phyloP scores from a whole-genome alignment of 2,113 vertebrate genomes.

The Gorsachius goisagi region DNA sequence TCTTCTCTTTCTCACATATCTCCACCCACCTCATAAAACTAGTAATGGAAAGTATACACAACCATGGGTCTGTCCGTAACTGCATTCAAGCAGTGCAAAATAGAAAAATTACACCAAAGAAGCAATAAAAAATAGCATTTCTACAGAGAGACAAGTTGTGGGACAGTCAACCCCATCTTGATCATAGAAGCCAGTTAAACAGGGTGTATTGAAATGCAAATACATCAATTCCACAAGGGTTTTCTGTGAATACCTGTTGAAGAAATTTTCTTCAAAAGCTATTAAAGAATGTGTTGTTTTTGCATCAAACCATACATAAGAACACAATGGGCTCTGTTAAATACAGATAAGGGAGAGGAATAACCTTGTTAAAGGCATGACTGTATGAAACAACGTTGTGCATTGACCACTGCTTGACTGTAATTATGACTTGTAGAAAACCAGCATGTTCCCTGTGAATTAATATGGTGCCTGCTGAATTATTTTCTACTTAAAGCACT shows the following conservation, averaged over 20 bases:
- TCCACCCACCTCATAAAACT: background rate
- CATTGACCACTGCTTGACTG: background rate
- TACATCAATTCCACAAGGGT: background rate
- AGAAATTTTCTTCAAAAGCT: background rate
- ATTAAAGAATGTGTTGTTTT: background rate
- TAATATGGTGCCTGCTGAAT: background rate
- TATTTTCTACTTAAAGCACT: background rate
- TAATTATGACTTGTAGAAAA: background rate
- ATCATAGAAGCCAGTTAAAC: background rate
- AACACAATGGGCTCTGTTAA: background rate
- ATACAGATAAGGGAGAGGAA: background rate
- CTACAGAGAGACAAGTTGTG: background rate
- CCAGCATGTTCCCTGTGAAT: background rate
- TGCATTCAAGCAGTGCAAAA: background rate
- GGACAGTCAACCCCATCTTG: background rate
- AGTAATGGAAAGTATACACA: background rate
- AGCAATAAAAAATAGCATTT: background rate
- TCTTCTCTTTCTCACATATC: background rate
- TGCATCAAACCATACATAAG: background rate
- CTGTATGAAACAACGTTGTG: background rate
- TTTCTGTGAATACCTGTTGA: background rate
- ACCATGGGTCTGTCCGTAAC: background rate
- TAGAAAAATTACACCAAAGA: background rate
- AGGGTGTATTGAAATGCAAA: slow-evolving; percentile 25
- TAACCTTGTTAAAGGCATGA: background rate